phyloP scores from a whole-genome alignment of 1,140 invertebrate genomes.

The Drosophila yakuba region DNA sequence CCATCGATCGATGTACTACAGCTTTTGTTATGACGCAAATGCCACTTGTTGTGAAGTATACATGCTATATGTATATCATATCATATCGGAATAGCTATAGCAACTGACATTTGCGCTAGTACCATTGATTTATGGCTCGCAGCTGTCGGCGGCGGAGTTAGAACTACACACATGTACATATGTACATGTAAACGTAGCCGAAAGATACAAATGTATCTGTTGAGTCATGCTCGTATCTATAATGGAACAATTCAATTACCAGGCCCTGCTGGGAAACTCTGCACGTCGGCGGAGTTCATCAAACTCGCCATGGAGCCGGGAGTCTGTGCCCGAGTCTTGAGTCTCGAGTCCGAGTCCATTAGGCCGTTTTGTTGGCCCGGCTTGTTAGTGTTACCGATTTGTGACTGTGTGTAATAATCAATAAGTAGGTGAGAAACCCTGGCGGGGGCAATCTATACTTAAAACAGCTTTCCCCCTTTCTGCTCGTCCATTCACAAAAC shows the following conservation, averaged over 20 bases:
- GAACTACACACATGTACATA: slow-evolving; percentile 2
- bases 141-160: slow-evolving; percentile 41
- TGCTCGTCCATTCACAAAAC: slow-evolving; percentile 63
- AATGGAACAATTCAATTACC: slow-evolving; percentile 80
- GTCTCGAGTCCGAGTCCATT: slow-evolving; percentile 6
- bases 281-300: slow-evolving; percentile 60
- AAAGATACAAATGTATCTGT: slow-evolving; percentile 59
- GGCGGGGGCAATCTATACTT: slow-evolving; percentile 33
- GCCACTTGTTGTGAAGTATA: slow-evolving; percentile 72
- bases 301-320: slow-evolving; percentile 53
- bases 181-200: no score
- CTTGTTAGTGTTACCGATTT: slow-evolving; percentile 78
- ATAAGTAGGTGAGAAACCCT: slow-evolving; percentile 75
- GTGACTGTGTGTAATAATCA: slow-evolving; percentile 54
- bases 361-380: slow-evolving; percentile 41
- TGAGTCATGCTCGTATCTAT: slow-evolving; percentile 69
- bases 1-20: slow-evolving; percentile 7
- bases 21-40: slow-evolving; percentile 73
- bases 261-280: slow-evolving; percentile 59
- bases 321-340: no score
- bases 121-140: slow-evolving; percentile 69
- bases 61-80: slow-evolving; percentile 13
- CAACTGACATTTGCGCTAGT: slow-evolving; percentile 42
- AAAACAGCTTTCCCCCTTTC: background rate
- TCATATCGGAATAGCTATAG: slow-evolving; percentile 5